Evolutionary conservation across 2,888 invertebrate genomes (phyloP), one percentile per base, ranked within the genome.

Genomic region (Tubulanus polymorphus): DNA sequence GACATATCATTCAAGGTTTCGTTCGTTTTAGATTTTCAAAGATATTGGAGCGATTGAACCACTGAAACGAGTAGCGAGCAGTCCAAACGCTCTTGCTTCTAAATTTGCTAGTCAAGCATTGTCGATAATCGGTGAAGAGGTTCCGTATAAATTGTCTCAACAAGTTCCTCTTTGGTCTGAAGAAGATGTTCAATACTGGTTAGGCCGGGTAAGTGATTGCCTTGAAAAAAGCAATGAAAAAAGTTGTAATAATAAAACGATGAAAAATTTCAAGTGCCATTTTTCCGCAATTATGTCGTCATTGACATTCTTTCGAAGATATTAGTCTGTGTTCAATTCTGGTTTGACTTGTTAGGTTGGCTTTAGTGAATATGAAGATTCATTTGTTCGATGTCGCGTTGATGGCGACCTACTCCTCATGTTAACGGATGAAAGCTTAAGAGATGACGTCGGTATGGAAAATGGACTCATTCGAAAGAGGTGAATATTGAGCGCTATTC

Each of bases 161-260:
- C 96, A 97, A 80, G 96, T 97, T 37, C 97, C 97, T 0, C 84
- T 96, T 6, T 99, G 99, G 99, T 93, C 93, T 0, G 88, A 88
- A 23, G 92, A 92, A 78, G 97, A 99, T 78, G 97, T 99, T 0
- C 85, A 89, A 67, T 94, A 96, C 81, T 99, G 97, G 97, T 93
- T 99, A 0, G 93, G 92, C 75, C 96, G 97, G 84, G 81, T 81
- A 54, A 37, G 59, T 25, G 25, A n/a, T n/a, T n/a, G n/a, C n/a
- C n/a, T n/a, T n/a, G n/a, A n/a, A n/a, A n/a, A n/a, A n/a, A n/a
- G n/a, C n/a, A n/a, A n/a, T n/a, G n/a, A n/a, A n/a, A n/a, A n/a
- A n/a, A n/a, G n/a, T n/a, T n/a, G n/a, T n/a, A n/a, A n/a, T n/a
- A n/a, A n/a, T n/a, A n/a, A n/a, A n/a, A n/a, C n/a, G n/a, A n/a